Evolutionary conservation across 2,113 vertebrate species (phyloP), one percentile per base, ranked within the genome.

Genomic region (Lycocorax pyrrhopterus): DNA sequence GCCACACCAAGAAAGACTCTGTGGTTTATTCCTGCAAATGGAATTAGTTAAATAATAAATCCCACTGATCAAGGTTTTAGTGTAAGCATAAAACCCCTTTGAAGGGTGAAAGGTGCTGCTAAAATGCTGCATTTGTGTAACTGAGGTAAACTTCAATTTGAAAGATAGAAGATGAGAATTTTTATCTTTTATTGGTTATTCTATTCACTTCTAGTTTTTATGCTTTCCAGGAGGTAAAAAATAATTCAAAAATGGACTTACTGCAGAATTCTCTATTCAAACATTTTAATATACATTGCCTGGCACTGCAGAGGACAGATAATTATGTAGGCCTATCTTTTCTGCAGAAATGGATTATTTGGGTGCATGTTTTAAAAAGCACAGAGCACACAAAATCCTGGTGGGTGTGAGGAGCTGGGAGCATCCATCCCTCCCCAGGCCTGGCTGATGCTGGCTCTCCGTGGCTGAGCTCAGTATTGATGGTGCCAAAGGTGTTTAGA

Each of bases 381-480:
- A 17, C 25, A 6, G 62, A 91, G 80, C 51, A 16, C 30, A 10
- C 33, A 16, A 7, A 69, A 10, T 6, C 14, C 56, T 30, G 55
- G 37, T 2, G 49, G 41, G 4, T 29, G 51, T 23, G 69, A 74
- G 66, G 69, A 53, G 72, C 76, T 72, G 47, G 62, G 18, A 63
- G 47, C 39, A 15, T 72, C 67, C 21, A 0, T 18, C 25, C 21
- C 13, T 17, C 30, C 47, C 76, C 1, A 2, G n/a, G 10, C 68
- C 43, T 0, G 3, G 13, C 63, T 55, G 60, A 3, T 27, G 25
- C 29, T 6, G 18, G 16, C n/a, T 58, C 53, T 33, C 87, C 7
- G 0, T 0, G 3, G 39, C 55, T 12, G 32, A 60, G 58, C 46
- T 58, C 37, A 2, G 2, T 5, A 0, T 0, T 1, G n/a, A 5